Percentiles rank a stretch among this genome's conserved stretches.
phyloP scores from a whole-genome alignment of 2,888 invertebrate genomes.

The Craniophora ligustri region DNA sequence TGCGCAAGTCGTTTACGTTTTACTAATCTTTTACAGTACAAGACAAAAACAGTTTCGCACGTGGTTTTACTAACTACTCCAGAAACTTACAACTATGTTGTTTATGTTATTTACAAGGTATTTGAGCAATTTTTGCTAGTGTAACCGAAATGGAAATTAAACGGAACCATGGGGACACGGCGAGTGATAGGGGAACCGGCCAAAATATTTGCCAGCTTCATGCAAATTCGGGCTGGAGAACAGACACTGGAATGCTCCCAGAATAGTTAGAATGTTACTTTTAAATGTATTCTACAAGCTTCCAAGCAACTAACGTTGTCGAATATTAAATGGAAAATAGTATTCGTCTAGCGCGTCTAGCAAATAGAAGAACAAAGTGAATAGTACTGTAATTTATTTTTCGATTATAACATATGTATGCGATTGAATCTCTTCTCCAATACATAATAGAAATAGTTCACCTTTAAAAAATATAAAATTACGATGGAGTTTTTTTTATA shows the following conservation, averaged over 20 bases:
- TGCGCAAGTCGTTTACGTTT: too few species aligned
- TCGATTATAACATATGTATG: too few species aligned
- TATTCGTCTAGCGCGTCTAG: too few species aligned
- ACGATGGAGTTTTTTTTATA: too few species aligned
- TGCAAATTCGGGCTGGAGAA: slow-evolving; percentile 16
- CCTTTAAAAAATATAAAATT: too few species aligned
- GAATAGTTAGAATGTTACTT: slow-evolving; percentile 16
- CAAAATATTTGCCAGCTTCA: slow-evolving; percentile 41
- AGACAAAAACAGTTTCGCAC: neutral
- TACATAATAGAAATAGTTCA: too few species aligned
- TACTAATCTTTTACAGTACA: too few species aligned
- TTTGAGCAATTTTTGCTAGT: slow-evolving; percentile 20
- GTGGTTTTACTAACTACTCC: neutral
- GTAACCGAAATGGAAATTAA: slow-evolving; percentile 39
- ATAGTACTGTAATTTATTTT: too few species aligned
- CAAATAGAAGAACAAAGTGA: too few species aligned
- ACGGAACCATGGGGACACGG: slow-evolving; percentile 31
- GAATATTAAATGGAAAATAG: neutral
- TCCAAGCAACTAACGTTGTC: neutral
- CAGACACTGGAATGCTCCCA: slow-evolving; percentile 2
- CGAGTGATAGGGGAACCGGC: slow-evolving; percentile 15
- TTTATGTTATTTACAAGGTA: slow-evolving; percentile 27
- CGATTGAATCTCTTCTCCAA: too few species aligned
- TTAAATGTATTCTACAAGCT: slow-evolving; percentile 17
- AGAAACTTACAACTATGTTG: slow-evolving; percentile 12